These are phyloP conservation scores for Leptopilina myrica DNA, from an alignment of 2,888 invertebrate genomes.

Conservation along the genomic window DNA sequence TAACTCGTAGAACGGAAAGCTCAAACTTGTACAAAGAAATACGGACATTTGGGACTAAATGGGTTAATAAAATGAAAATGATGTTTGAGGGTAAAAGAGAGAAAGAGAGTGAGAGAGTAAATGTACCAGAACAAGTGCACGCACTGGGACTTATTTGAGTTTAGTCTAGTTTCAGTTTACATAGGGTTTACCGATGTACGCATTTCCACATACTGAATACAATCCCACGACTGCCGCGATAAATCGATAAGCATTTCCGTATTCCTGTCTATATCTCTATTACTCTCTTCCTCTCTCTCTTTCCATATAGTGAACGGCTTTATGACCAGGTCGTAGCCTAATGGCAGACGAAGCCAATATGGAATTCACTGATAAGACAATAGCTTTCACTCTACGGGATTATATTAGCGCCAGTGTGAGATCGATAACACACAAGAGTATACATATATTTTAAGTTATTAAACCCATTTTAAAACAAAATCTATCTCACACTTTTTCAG, in stretches of 20 bases:
- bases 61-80: background rate
- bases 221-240: conserved; percentile 44
- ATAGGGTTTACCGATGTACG: conserved; percentile 21
- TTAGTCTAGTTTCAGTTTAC: conserved; percentile 17
- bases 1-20: no score
- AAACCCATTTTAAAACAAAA: background rate
- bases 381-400: conserved; percentile 48
- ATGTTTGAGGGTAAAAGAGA: conserved; percentile 7
- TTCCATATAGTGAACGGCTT: background rate
- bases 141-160: conserved; percentile 6
- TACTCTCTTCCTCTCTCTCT: conserved; percentile 14
- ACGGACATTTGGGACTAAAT: no score
- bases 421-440: conserved; percentile 47
- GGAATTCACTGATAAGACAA: conserved; percentile 54
- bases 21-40: no score
- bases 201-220: conserved; percentile 25
- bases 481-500: background rate
- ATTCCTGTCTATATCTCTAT: conserved; percentile 19
- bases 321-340: conserved; percentile 30
- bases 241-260: conserved; percentile 47
- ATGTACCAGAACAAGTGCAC: background rate
- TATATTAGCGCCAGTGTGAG: conserved; percentile 46
- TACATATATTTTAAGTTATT: background rate
- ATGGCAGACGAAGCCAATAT: conserved; percentile 45
- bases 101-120: background rate